Percentiles rank a stretch among this genome's conserved stretches.
These are phyloP conservation scores for Enteromius unitaeniatus DNA, from an alignment of 2,797 vertebrate species.

Conservation along the genomic window DNA sequence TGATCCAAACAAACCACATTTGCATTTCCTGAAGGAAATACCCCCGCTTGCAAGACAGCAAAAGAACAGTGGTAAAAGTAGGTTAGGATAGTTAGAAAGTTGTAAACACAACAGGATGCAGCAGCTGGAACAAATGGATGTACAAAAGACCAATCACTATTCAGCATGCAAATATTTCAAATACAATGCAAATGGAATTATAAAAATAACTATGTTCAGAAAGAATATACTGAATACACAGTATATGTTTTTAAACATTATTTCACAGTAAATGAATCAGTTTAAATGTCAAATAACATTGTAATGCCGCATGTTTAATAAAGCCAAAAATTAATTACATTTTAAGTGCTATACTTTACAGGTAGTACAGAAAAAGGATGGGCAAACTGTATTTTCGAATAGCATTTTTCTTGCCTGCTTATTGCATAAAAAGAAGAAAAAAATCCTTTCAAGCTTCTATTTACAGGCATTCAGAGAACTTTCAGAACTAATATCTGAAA, in stretches of 20 bases:
- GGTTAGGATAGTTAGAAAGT: background rate
- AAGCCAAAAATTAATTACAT: background rate
- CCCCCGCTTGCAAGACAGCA: background rate
- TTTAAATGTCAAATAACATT: background rate
- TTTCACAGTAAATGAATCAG: background rate
- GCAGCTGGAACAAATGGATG: background rate
- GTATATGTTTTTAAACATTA: background rate
- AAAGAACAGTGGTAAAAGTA: background rate
- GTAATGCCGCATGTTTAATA: background rate
- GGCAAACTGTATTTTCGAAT: background rate
- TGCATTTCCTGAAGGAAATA: slow-evolving; percentile 14
- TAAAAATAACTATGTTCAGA: background rate
- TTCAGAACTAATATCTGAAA: slow-evolving; percentile 43
- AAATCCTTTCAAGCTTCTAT: slow-evolving; percentile 16
- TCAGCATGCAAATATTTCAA: background rate
- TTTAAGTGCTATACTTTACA: background rate
- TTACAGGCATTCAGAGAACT: slow-evolving; percentile 28
- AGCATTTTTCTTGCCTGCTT: slow-evolving; percentile 5
- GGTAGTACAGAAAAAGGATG: background rate
- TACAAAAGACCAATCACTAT: background rate
- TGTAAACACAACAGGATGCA: background rate
- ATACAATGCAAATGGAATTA: background rate
- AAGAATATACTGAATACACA: background rate
- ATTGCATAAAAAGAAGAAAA: background rate
- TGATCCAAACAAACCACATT: background rate